phyloP scores from a whole-genome alignment of 2,888 invertebrate genomes.

The Campoplex nolae region DNA sequence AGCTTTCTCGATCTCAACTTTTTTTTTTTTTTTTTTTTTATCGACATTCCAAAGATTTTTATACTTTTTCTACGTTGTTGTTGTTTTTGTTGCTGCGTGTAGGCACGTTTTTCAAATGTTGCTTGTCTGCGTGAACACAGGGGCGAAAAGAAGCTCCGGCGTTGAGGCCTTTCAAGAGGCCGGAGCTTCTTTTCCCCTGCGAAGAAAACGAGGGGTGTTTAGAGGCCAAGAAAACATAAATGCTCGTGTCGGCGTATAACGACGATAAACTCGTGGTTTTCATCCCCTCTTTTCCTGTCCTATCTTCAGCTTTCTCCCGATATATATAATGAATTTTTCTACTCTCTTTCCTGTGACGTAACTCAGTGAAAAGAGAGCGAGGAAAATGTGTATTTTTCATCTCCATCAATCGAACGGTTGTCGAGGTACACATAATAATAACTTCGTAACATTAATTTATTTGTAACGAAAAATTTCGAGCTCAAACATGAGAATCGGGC shows the following conservation, averaged over 20 bases:
- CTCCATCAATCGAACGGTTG: conserved; percentile 15
- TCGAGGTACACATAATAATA: not conserved
- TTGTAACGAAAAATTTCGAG: not conserved
- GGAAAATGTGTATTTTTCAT: conserved; percentile 11
- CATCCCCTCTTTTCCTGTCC: not conserved
- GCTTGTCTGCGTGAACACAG: too few relatives aligned
- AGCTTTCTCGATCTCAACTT: not conserved
- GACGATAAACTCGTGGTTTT: not conserved
- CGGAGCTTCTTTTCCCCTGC: conserved; percentile 29
- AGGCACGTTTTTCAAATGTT: not conserved
- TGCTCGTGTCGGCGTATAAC: too few relatives aligned
- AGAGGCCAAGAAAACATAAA: conserved; percentile 21
- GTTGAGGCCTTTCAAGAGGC: conserved; percentile 37
- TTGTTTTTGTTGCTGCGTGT: too few relatives aligned
- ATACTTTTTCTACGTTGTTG: too few relatives aligned
- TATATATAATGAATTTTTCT: not conserved
- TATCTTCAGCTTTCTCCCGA: too few relatives aligned
- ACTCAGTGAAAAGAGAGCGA: not conserved
- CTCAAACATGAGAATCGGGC: not conserved
- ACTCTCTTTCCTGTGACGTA: not conserved
- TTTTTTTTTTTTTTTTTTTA: not conserved
- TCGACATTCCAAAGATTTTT: not conserved
- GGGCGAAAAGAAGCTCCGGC: conserved; percentile 9
- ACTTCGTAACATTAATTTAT: not conserved
- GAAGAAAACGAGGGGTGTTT: not conserved